Conservation (phyloP, 37 sponge, comb jelly and placozoan species). For the Diacarnus erythraeanus region DNA sequence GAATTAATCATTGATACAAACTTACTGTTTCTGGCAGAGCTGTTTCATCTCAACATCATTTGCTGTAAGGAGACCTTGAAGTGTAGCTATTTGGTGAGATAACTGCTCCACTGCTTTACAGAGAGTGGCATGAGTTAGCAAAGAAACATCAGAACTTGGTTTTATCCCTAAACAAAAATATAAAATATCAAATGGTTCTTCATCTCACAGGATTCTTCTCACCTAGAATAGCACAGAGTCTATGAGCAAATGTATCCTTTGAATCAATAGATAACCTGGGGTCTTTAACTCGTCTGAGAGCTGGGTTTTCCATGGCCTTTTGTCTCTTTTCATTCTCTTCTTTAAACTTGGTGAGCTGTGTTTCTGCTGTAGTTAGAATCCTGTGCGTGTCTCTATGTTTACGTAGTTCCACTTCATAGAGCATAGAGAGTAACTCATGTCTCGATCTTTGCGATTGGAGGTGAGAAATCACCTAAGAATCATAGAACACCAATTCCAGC, state of each 20-base stretch:
- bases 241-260: conserved; percentile 23
- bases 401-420: conserved; percentile 63
- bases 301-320: conserved; percentile 21
- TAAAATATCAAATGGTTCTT: too few relatives aligned
- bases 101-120: conserved; percentile 31
- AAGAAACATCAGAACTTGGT: neutral
- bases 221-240: conserved; percentile 24
- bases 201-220: too few relatives aligned
- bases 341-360: conserved; percentile 43
- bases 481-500: neutral
- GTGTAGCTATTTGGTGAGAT: conserved; percentile 16
- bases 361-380: conserved; percentile 39
- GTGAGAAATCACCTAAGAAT: conserved; percentile 43
- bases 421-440: conserved; percentile 62
- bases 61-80: conserved; percentile 19
- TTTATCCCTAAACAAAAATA: conserved; percentile 5
- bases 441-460: conserved; percentile 45
- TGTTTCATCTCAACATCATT: conserved; percentile 7
- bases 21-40: conserved; percentile 23
- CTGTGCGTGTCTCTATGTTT: conserved; percentile 59
- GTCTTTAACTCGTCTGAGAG: neutral
- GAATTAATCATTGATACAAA: neutral
- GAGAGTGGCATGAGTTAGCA: conserved; percentile 1
- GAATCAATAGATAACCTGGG: conserved; percentile 28
- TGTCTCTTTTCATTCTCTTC: conserved; percentile 27